Evolutionary conservation across 2,888 invertebrate genomes (phyloP), one percentile per base, ranked within the genome.

Genomic region (Apotomis turbidana): DNA sequence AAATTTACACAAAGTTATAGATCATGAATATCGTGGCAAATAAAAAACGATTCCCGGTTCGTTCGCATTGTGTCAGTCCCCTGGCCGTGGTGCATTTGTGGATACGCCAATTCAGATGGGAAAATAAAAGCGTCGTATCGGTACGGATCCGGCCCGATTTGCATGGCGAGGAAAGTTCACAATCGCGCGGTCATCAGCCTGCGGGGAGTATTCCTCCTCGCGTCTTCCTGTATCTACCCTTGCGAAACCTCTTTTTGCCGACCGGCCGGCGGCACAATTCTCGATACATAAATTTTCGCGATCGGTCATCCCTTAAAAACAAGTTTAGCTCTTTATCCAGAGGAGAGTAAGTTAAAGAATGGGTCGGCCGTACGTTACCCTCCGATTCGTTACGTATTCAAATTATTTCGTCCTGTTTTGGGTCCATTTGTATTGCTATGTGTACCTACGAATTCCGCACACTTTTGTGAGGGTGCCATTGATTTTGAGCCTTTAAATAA

Each of bases 301-400:
- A 91, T 90, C 92, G 94, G 93, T 92, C 93, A 93, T 93, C 93
- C 94, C 93, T 93, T 93, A 90, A 93, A 93, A 92, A 92, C 91
- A 92, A 91, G 91, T 93, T 93, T 90, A 91, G 90, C 93, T 92
- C 91, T 93, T 91, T 91, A 93, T 93, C 89, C 90, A 81, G 82
- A 83, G 85, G 84, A 87, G 88, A 91, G 89, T 85, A 88, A 89
- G 90, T 90, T 90, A 85, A 93, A 93, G 92, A 92, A 93, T 91
- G 87, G 90, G 85, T 80, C 87, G 85, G 75, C 85, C 88, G 89
- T 89, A 79, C 89, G 89, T 88, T 86, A 89, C 91, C 91, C 90
- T 89, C 87, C 86, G 79, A 88, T 91, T 92, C 92, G 91, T 91
- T 93, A 91, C 88, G 90, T 91, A 92, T 93, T 93, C 90, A 93